Conservation (phyloP, 1,140 invertebrate species). For the Helicoverpa zea region DNA sequence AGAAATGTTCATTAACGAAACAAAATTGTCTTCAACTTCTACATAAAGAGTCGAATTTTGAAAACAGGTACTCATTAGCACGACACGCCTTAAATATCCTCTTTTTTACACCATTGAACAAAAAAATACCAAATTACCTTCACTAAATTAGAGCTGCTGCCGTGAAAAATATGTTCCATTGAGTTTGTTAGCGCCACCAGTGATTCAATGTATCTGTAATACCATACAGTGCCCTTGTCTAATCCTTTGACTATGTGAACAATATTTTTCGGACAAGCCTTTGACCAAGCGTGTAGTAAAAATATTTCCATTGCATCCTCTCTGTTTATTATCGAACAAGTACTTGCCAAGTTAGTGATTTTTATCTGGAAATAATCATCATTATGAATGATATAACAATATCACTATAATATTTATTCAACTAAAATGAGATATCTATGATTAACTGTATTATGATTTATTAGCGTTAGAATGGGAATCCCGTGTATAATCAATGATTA, state of each 20-base stretch:
- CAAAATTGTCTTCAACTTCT: too few relatives aligned
- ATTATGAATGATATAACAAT: background rate
- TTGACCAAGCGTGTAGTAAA: conserved; percentile 65
- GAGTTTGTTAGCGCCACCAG: conserved; percentile 60
- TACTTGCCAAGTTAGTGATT: conserved; percentile 61
- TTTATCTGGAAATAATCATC: conserved; percentile 66
- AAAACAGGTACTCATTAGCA: too few relatives aligned
- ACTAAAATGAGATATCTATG: background rate
- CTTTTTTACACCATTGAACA: too few relatives aligned
- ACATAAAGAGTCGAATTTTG: too few relatives aligned
- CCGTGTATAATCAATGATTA: too few relatives aligned
- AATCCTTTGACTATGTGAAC: conserved; percentile 40
- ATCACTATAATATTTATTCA: background rate
- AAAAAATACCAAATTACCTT: conserved; percentile 56
- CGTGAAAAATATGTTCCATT: conserved; percentile 52
- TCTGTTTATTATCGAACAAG: conserved; percentile 57
- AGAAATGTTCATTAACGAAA: background rate
- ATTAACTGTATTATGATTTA: background rate
- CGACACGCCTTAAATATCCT: too few relatives aligned
- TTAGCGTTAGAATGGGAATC: too few relatives aligned
- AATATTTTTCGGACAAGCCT: conserved; percentile 61
- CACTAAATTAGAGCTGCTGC: conserved; percentile 51
- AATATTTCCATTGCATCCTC: conserved; percentile 56
- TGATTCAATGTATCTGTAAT: conserved; percentile 64
- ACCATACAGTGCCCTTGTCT: conserved; percentile 55